A percentile compares a stretch with the other conserved stretches of the same genome.
These are phyloP conservation scores for Toxotes lorentzi DNA, from an alignment of 2,797 vertebrate species.

Conservation along the genomic window DNA sequence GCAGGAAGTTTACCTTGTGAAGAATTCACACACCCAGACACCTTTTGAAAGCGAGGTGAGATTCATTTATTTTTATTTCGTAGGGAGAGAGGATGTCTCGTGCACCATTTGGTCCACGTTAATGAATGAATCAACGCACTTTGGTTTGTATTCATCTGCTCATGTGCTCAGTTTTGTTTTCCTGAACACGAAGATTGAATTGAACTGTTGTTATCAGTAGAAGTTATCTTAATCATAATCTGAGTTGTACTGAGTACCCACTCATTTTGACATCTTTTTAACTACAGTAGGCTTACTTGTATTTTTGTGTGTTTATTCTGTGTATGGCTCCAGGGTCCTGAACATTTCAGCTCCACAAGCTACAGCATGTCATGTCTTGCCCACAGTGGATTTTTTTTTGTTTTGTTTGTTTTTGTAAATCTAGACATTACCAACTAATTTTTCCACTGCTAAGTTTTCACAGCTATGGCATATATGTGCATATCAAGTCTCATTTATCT, in stretches of 20 bases:
- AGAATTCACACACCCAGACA: not conserved
- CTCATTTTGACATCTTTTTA: not conserved
- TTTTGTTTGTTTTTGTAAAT: too few species aligned
- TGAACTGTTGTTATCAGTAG: not conserved
- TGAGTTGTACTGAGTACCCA: not conserved
- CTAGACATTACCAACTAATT: conserved; percentile 26
- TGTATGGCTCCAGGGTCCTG: conserved; percentile 9
- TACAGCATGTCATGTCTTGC: conserved; percentile 66
- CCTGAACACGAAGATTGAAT: not conserved
- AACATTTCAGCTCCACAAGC: conserved; percentile 57
- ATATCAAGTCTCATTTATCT: not conserved
- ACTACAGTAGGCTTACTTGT: not conserved
- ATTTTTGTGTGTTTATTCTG: conserved; percentile 5
- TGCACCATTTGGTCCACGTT: not conserved
- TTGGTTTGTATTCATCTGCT: not conserved
- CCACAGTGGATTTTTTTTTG: conserved; percentile 29
- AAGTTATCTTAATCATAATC: not conserved
- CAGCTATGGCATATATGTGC: not conserved
- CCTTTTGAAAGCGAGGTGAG: conserved; percentile 45
- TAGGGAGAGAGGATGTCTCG: not conserved
- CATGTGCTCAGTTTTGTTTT: not conserved
- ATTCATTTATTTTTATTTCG: not conserved
- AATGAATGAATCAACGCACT: conserved; percentile 19
- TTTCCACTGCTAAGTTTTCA: conserved; percentile 16
- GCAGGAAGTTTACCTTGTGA: not conserved